Percentiles rank a stretch among this genome's conserved stretches.
Evolutionary conservation across 2,113 vertebrate genomes (phyloP).

Genomic region (Xiphophorus maculatus): DNA sequence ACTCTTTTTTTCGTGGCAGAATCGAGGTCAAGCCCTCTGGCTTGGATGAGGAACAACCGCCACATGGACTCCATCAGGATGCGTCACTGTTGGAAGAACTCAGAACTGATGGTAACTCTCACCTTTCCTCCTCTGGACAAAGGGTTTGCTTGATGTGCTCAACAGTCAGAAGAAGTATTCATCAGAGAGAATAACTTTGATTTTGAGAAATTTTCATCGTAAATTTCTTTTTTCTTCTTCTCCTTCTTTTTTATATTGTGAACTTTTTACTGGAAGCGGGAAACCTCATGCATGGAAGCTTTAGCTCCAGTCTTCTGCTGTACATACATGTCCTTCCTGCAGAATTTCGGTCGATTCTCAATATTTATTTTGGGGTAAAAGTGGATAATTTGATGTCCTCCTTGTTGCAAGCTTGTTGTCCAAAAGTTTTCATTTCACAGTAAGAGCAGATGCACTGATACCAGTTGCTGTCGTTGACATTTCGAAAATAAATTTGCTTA

Average conservation of each 20-base stretch:
- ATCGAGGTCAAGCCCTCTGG: neutral
- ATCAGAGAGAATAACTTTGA: too few relatives aligned
- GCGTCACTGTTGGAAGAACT: neutral
- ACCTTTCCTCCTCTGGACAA: neutral
- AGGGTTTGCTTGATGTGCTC: neutral
- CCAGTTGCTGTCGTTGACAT: too few relatives aligned
- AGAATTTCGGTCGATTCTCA: neutral
- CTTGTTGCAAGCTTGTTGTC: neutral
- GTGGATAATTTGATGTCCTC: neutral
- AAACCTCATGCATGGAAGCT: neutral
- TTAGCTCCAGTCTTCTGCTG: too few relatives aligned
- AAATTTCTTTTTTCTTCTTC: too few relatives aligned
- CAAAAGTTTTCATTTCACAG: neutral
- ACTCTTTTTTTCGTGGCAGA: neutral
- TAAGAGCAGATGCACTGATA: neutral
- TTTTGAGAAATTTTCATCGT: too few relatives aligned
- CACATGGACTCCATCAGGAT: neutral
- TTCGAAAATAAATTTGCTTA: too few relatives aligned
- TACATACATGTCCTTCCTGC: neutral
- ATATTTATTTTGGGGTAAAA: neutral
- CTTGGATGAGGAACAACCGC: neutral
- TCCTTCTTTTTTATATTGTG: neutral
- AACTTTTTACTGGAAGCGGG: neutral
- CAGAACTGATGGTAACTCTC: neutral
- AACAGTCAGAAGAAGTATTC: neutral